Conservation (phyloP, 2,888 invertebrate species). For the Salticus scenicus region DNA sequence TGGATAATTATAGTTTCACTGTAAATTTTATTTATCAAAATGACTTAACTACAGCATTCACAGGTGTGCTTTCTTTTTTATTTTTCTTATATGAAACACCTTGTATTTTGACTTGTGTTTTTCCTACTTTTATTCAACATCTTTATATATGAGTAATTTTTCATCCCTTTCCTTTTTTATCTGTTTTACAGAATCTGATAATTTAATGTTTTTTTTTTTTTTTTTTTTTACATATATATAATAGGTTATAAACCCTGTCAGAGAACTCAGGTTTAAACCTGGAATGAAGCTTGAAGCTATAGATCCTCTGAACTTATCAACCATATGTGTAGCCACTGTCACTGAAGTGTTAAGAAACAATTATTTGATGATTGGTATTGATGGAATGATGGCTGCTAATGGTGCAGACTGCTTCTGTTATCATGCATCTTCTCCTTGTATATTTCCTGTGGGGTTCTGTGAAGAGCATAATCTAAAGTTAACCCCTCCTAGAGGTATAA, state of each 20-base stretch:
- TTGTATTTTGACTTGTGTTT: no score
- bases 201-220: no score
- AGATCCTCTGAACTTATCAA: constrained; percentile 95
- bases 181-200: no score
- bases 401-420: constrained; percentile 98
- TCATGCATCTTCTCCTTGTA: constrained; percentile 91
- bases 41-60: no score
- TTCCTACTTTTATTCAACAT: no score
- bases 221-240: no score
- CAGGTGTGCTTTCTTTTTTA: no score
- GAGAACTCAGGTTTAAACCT: constrained; percentile 49
- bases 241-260: constrained; percentile 54
- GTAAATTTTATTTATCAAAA: no score
- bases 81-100: no score
- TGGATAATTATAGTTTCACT: no score
- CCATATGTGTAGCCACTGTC: constrained; percentile 96
- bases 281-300: constrained; percentile 92
- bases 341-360: constrained; percentile 93
- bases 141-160: no score
- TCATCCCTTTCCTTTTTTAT: no score
- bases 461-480: constrained; percentile 86
- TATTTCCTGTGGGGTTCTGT: constrained; percentile 87
- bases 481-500: constrained; percentile 82
- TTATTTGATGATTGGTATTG: constrained; percentile 97
- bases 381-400: constrained; percentile 83